Evolutionary conservation across 2,797 vertebrate species (phyloP).

Genomic region (Manis pentadactyla): DNA sequence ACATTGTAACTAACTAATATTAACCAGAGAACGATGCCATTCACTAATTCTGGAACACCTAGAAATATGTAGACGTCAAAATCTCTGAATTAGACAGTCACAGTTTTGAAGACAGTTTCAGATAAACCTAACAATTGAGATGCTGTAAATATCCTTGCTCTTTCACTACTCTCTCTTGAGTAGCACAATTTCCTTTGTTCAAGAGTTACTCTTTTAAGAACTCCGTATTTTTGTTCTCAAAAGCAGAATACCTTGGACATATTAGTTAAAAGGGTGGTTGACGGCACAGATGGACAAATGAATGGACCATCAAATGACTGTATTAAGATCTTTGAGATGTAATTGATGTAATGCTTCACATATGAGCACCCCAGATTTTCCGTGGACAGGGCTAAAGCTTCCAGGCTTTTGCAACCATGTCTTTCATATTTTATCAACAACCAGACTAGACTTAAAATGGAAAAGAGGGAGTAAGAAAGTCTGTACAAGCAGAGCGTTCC

Average conservation of each 20-base stretch:
- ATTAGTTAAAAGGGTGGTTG: constrained; percentile 20
- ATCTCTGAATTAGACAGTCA: constrained; percentile 54
- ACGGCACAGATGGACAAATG: background rate
- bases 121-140: constrained; percentile 72
- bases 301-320: background rate
- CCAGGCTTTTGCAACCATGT: background rate
- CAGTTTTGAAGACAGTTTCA: constrained; percentile 71
- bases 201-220: background rate
- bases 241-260: constrained; percentile 3
- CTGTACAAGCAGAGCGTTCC: background rate
- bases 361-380: background rate
- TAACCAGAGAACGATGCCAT: constrained; percentile 63
- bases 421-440: background rate
- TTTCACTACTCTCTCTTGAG: constrained; percentile 66
- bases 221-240: constrained; percentile 38
- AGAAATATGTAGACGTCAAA: constrained; percentile 65
- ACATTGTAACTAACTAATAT: constrained; percentile 56
- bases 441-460: background rate
- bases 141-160: constrained; percentile 73
- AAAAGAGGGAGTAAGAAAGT: background rate
- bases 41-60: constrained; percentile 67
- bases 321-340: background rate
- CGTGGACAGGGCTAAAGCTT: background rate
- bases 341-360: background rate
- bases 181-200: constrained; percentile 66